Evolutionary conservation across 2,797 vertebrate species (phyloP).

Genomic region (Clarias laeviceps): DNA sequence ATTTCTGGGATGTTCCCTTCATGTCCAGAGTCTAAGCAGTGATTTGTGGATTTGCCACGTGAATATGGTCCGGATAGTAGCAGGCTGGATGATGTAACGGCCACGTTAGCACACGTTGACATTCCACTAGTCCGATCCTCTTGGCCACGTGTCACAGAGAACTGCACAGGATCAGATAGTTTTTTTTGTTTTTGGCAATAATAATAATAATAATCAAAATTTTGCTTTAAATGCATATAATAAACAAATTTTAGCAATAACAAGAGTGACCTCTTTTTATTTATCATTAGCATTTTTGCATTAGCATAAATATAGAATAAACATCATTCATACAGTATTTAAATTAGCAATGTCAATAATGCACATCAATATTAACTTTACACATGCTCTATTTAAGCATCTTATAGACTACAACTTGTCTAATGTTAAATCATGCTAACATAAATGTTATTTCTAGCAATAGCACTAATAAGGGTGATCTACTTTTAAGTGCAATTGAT

Average conservation of each 20-base stretch:
- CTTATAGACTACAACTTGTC: too few species aligned
- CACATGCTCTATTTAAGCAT: too few species aligned
- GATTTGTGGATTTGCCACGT: constrained; percentile 11
- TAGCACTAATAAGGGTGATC: neutral
- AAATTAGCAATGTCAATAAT: neutral
- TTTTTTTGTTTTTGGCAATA: neutral
- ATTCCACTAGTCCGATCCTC: neutral
- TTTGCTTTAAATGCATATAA: neutral
- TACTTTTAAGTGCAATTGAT: neutral
- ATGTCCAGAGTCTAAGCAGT: neutral
- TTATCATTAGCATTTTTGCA: neutral
- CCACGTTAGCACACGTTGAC: neutral
- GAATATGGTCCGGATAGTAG: neutral
- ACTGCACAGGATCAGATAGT: neutral
- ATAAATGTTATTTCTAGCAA: neutral
- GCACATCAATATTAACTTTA: too few species aligned
- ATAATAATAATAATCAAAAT: neutral
- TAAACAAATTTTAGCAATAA: too few species aligned
- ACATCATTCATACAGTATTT: neutral
- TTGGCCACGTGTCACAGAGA: neutral
- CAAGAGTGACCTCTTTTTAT: neutral
- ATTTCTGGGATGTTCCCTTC: neutral
- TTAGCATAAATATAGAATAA: neutral
- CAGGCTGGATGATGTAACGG: neutral
- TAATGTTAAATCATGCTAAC: neutral